Evolutionary conservation across 1,140 invertebrate genomes (phyloP), one percentile per base, ranked within the genome.

Genomic region (Lasioglossum baleicum): DNA sequence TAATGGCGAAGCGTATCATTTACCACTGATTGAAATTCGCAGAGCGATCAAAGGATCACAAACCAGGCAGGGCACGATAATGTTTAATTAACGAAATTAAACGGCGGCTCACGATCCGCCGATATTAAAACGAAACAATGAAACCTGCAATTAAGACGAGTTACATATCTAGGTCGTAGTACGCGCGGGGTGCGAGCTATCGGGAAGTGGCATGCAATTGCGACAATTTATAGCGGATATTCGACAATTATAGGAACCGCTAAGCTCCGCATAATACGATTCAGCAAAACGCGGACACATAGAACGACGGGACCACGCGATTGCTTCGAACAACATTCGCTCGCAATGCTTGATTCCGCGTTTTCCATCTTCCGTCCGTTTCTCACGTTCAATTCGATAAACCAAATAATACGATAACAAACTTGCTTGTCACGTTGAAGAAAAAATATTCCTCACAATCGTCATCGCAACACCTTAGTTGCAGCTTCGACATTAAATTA

Each of bases 171-270:
- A 26, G 76, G 70, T 79, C 70, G 40, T 58, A 65, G 61, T 58
- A 56, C 40, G n/a, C 20, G 44, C 35, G n/a, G 35, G 76, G 10
- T n/a, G 17, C 51, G 60, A 17, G 63, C 69, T 73, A 65, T 73
- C 69, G 51, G 76, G 70, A 79, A 73, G 69, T 73, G 61, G 69
- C 70, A 58, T 73, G 70, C 70, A 79, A 79, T 79, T 79, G 76
- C 40, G 61, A 73, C 70, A 73, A 79, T 79, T 73, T 79, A 42
- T 71, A 65, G 51, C 70, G 64, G 64, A 75, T 75, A 75, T 67
- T 75, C 64, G 64, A 75, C 73, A 58, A 79, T 79, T 66, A 73
- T 73, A 64, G 61, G 35, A 73, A 73, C 68, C 61, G 22, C 35
- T 56, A 56, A 78, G 60, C 76, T 20, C 51, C 40, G 35, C 35